Conservation (phyloP, 2,888 invertebrate species). For the Crematogaster levior region DNA sequence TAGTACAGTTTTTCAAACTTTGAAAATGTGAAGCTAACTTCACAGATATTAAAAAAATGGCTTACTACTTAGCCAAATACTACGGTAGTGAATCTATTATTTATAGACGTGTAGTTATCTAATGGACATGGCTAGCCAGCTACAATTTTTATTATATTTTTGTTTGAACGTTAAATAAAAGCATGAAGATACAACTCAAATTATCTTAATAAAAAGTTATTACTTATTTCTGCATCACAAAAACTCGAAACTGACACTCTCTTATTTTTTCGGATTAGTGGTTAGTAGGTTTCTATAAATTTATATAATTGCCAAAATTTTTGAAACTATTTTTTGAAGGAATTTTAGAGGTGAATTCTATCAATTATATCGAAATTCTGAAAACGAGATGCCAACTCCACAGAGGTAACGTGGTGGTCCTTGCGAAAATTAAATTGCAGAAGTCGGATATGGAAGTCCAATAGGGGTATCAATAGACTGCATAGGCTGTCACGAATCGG, state of each 20-base stretch:
- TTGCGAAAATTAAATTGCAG: slow-evolving; percentile 65
- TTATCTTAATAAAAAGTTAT: neutral
- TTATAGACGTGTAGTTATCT: no score
- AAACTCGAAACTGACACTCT: neutral
- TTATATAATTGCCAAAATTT: neutral
- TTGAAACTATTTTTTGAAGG: neutral
- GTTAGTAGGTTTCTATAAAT: neutral
- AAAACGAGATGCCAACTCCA: slow-evolving; percentile 8
- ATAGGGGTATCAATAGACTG: slow-evolving; percentile 67
- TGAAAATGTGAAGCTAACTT: no score
- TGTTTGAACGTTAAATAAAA: neutral
- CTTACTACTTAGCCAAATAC: no score
- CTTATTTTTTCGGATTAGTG: neutral
- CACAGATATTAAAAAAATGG: no score
- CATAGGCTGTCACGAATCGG: slow-evolving; percentile 73
- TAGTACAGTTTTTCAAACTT: no score
- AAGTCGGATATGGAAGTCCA: slow-evolving; percentile 60
- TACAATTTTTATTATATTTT: neutral
- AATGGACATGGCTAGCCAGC: neutral
- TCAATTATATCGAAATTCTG: slow-evolving; percentile 21
- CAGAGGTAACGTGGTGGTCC: slow-evolving; percentile 12
- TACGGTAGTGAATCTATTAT: no score
- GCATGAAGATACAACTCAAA: neutral
- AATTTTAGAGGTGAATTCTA: neutral
- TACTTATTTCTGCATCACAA: neutral